Conservation (phyloP, 2,888 invertebrate species). For the Epinotia brunnichana region DNA sequence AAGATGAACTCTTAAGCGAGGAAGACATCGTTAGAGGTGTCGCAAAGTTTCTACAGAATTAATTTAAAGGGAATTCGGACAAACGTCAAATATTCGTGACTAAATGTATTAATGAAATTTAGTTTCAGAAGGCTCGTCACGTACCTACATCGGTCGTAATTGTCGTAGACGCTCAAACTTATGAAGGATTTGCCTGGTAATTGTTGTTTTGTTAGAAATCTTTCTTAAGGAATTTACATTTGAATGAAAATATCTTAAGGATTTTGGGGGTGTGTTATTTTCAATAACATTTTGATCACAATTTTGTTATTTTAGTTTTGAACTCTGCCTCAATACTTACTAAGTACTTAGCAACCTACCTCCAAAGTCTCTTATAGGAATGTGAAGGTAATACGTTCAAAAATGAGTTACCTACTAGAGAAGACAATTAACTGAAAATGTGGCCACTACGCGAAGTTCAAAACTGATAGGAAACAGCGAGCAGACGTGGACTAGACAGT, state of each 20-base stretch:
- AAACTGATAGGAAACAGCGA: slow-evolving; percentile 34
- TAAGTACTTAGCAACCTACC: neutral
- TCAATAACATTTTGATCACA: too few species aligned
- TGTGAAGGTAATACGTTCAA: neutral
- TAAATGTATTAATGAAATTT: slow-evolving; percentile 35
- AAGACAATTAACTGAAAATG: slow-evolving; percentile 35
- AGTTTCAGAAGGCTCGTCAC: slow-evolving; percentile 10
- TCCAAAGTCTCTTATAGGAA: neutral
- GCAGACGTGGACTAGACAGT: slow-evolving; percentile 42
- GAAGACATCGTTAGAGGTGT: slow-evolving; percentile 68
- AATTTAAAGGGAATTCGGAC: slow-evolving; percentile 53
- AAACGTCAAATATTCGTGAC: slow-evolving; percentile 44
- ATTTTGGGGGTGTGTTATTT: too few species aligned
- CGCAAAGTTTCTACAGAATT: slow-evolving; percentile 62
- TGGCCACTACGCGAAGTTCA: slow-evolving; percentile 34
- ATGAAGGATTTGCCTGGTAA: slow-evolving; percentile 4
- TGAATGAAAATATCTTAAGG: neutral
- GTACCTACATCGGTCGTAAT: slow-evolving; percentile 3
- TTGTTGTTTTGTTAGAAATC: slow-evolving; percentile 4
- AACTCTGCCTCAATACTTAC: neutral
- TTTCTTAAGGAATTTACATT: neutral
- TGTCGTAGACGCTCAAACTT: slow-evolving; percentile 20
- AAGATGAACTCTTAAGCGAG: slow-evolving; percentile 60
- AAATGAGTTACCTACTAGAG: slow-evolving; percentile 24
- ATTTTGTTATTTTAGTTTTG: neutral